phyloP scores from a whole-genome alignment of 92 coral and sea anemone genomes.

The Virgularia gustaviana region DNA sequence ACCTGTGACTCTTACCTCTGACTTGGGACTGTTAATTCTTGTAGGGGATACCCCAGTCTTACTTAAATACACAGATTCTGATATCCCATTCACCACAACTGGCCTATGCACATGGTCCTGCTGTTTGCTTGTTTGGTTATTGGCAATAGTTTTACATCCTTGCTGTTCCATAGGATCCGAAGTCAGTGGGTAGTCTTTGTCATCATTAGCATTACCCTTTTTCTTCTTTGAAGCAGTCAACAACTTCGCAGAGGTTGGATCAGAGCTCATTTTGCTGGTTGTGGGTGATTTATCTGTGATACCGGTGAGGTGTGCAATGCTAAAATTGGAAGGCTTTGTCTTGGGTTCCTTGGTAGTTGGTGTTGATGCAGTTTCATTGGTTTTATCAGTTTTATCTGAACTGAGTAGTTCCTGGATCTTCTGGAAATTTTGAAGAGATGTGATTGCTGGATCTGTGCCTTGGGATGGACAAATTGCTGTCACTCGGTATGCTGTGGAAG shows the following conservation, averaged over 20 bases:
- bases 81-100: background rate
- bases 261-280: background rate
- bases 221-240: background rate
- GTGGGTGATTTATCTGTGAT: slow-evolving; percentile 2
- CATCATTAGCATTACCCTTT: background rate
- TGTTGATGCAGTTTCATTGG: background rate
- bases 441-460: background rate
- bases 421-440: slow-evolving; percentile 6
- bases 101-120: background rate
- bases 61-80: background rate
- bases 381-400: slow-evolving; percentile 1
- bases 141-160: background rate
- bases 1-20: too few species aligned
- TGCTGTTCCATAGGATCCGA: background rate
- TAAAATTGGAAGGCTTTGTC: slow-evolving; percentile 63
- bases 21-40: too few species aligned
- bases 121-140: background rate
- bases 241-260: background rate
- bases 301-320: slow-evolving; percentile 84
- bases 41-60: background rate
- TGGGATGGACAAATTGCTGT: background rate
- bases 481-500: background rate
- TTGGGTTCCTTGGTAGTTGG: slow-evolving; percentile 1
- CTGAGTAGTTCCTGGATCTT: slow-evolving; percentile 23
- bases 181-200: background rate